Evolutionary conservation across 1,140 invertebrate species (phyloP), one percentile per base, ranked within the genome.

Genomic region (Armadillidium nasatum): DNA sequence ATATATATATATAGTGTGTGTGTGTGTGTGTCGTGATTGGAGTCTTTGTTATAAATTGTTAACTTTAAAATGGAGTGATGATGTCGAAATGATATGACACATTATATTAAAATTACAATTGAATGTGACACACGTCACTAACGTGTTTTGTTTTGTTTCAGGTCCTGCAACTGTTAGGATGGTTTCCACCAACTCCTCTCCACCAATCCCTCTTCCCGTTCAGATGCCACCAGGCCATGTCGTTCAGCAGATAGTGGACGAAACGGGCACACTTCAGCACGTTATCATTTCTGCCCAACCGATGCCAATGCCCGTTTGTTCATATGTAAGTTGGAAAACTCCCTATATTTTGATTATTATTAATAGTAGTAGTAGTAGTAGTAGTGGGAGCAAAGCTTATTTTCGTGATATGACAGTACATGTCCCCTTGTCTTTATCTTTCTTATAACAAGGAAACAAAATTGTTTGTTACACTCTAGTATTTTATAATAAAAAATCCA

Each of bases 181-280:
- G 91, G 91, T 93, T 79, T 92, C 91, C 76, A 90, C 90, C 76
- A 91, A 90, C 85, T 89, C 90, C 71, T 90, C 90, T 77, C 90
- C 91, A 72, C 90, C 91, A 44, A 88, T 91, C 80, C 90, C 92
- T 54, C 91, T 95, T 88, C 93, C 93, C 72, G 92, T 96, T 83
- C 92, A 94, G 85, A 92, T 94, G 78, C 93, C 93, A 44, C 92
- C 91, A 54, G 94, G 93, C 83, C 94, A 91, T 87, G 89, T 95
- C 85, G 90, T 95, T 79, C 93, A 93, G 84, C 93, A 93, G 84
- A 93, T 95, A 82, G 89, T 95, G 79, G 94, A 95, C 85, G 94
- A 95, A 85, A 91, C 88, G 84, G 92, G 92, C 73, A 91, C 92
- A 75, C 87, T 96, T 80, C 88, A 92, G 54, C 93, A 95, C 85